Evolutionary conservation across 2,888 invertebrate genomes (phyloP), one percentile per base, ranked within the genome.

Genomic region (Eristalinus sepulchralis): DNA sequence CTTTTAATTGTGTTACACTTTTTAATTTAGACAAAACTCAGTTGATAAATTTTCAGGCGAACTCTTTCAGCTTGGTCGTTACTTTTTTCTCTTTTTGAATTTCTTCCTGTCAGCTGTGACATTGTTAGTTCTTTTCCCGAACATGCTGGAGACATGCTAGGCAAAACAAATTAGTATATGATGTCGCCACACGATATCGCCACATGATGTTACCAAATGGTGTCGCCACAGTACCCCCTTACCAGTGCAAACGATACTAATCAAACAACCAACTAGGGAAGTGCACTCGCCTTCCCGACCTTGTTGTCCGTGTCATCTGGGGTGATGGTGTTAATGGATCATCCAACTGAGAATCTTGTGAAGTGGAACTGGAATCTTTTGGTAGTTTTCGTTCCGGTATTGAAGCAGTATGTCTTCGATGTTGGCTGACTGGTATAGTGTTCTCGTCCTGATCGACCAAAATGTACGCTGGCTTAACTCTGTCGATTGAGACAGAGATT

Each of bases 381-480:
- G 39, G 39, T n/a, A 39, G 39, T 39, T 10, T 39, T 39, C 39
- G 39, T 39, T 39, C 13, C 39, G 39, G 39, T 55, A 13, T 55
- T 55, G 55, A 13, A 55, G 22, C 13, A 39, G 2, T 39, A n/a
- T 39, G 11, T 39, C 39, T 39, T 39, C 39, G 39, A 39, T 39
- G 39, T 39, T 1, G n/a, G 39, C 39, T 39, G 39, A 39, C n/a
- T 13, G 39, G 39, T 39, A 39, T 39, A 39, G 39, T 39, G 39
- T 39, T n/a, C 13, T 10, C 39, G 13, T 39, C 39, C 39, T 39
- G 39, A 39, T 39, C n/a, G n/a, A 6, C 39, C 39, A 4, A 39
- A n/a, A 39, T 59, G 59, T 59, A 73, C 17, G 53, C 73, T 47
- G 73, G 34, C n/a, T 73, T 73, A 4, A 73, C 3, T 36, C 73